These are phyloP conservation scores for Lepidocyrtinus sp. DNA, from an alignment of 2,888 invertebrate species.

Conservation along the genomic window DNA sequence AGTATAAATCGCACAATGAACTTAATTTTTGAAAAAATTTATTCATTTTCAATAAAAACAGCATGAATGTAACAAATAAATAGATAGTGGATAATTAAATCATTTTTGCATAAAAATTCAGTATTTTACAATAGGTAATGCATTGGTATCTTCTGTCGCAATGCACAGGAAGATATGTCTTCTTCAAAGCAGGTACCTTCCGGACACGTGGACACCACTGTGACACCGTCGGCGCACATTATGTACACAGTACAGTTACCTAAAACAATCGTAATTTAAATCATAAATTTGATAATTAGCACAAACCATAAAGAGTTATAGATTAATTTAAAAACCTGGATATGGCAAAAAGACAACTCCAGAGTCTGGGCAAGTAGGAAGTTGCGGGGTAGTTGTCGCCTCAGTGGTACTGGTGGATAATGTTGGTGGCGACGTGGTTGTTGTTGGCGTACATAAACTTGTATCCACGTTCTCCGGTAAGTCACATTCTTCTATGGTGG, in stretches of 20 bases:
- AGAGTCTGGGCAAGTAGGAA: constrained; percentile 33
- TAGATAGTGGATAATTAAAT: no score
- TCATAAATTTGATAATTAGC: background rate
- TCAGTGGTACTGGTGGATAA: constrained; percentile 2
- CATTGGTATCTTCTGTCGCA: no score
- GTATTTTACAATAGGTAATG: no score
- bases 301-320: constrained; percentile 6
- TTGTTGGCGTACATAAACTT: constrained; percentile 70
- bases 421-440: constrained; percentile 68
- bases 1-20: no score
- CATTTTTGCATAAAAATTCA: no score
- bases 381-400: constrained; percentile 17
- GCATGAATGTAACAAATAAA: no score
- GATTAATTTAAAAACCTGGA: constrained; percentile 44
- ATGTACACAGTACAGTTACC: constrained; percentile 44
- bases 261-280: background rate
- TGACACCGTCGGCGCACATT: constrained; percentile 35
- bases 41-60: no score
- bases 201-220: constrained; percentile 19
- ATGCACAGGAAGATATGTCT: no score
- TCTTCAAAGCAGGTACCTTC: constrained; percentile 28
- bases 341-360: constrained; percentile 23
- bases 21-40: no score
- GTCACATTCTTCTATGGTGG: constrained; percentile 56
- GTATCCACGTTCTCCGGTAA: constrained; percentile 71